Conservation (phyloP, 2,888 invertebrate species). For the Listrodromus nycthemerus region DNA sequence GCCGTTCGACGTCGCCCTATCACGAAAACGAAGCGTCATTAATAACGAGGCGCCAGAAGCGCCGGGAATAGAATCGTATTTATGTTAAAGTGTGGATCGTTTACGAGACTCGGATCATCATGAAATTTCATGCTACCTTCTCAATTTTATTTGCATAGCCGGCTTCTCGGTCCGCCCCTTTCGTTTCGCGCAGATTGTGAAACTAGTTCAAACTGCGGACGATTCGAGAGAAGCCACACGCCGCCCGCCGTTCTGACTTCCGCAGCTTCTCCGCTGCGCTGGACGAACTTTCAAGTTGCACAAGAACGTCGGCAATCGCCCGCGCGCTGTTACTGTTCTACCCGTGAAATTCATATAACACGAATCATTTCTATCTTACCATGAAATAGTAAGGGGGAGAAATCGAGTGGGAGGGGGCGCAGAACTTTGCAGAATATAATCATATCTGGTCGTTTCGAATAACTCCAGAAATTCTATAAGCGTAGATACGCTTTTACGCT, state of each 20-base stretch:
- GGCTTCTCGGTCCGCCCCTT: slow-evolving; percentile 22
- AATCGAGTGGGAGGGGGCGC: slow-evolving; percentile 10
- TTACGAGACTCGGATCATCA: slow-evolving; percentile 77
- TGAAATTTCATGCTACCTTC: slow-evolving; percentile 56
- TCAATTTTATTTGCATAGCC: slow-evolving; percentile 68
- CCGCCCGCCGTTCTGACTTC: slow-evolving; percentile 20
- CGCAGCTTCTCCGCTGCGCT: slow-evolving; percentile 26
- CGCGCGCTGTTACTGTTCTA: slow-evolving; percentile 35
- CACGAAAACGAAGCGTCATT: neutral
- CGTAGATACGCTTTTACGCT: slow-evolving; percentile 39
- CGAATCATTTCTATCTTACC: slow-evolving; percentile 64
- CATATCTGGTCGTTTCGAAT: slow-evolving; percentile 58
- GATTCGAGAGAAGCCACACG: slow-evolving; percentile 44
- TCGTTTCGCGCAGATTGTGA: slow-evolving; percentile 36
- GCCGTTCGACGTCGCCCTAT: neutral
- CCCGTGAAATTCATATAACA: slow-evolving; percentile 68
- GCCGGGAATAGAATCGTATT: slow-evolving; percentile 66
- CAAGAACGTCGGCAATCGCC: slow-evolving; percentile 27
- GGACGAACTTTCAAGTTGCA: slow-evolving; percentile 63
- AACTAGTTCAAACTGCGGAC: slow-evolving; percentile 71
- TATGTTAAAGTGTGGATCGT: slow-evolving; percentile 79
- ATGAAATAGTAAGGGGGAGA: neutral
- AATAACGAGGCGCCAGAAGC: neutral
- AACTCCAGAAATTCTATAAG: slow-evolving; percentile 41
- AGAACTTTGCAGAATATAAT: slow-evolving; percentile 60